These are phyloP conservation scores for Crenichthys baileyi DNA, from an alignment of 2,797 vertebrate species.

Conservation along the genomic window DNA sequence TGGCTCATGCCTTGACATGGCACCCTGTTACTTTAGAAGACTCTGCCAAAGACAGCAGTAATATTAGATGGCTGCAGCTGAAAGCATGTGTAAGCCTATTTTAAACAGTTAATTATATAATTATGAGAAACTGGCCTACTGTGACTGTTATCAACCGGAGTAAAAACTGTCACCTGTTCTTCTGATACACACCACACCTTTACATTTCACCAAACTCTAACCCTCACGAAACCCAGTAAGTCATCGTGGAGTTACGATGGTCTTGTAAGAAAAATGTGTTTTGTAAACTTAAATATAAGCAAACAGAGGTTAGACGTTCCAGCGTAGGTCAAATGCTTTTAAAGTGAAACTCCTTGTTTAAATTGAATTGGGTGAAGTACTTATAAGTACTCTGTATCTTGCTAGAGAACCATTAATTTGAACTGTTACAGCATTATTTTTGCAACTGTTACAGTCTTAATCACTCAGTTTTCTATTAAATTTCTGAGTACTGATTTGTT, in stretches of 20 bases:
- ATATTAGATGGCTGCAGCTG: not conserved
- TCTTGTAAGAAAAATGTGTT: not conserved
- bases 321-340: not conserved
- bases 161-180: not conserved
- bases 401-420: not conserved
- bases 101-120: conserved; percentile 1
- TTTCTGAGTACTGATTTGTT: not conserved
- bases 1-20: not conserved
- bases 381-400: not conserved
- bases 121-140: not conserved
- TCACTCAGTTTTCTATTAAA: not conserved
- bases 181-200: not conserved
- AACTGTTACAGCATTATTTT: no score
- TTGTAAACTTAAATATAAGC: not conserved
- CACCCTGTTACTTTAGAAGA: not conserved
- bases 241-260: not conserved
- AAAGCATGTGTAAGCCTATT: not conserved
- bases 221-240: not conserved
- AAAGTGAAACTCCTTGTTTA: not conserved
- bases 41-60: not conserved
- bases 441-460: not conserved
- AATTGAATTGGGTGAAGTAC: not conserved
- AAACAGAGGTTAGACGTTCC: not conserved
- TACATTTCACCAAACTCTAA: not conserved
- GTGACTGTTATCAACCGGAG: not conserved